Conservation (phyloP, 2,797 vertebrate genomes). For the Crocidura indochinensis region DNA sequence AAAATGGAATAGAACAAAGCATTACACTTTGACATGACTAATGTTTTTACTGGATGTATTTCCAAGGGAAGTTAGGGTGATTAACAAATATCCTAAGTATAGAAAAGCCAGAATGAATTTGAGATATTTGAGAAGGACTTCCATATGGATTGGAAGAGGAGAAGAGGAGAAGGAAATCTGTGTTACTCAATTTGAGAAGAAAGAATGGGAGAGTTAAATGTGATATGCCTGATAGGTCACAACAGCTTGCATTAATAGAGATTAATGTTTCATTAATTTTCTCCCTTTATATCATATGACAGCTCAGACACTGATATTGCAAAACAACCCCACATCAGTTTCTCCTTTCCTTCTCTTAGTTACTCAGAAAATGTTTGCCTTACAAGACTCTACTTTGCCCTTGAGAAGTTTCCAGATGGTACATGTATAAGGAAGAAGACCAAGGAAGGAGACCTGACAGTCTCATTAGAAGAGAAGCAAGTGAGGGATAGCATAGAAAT, state of each 20-base stretch:
- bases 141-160: too few relatives aligned
- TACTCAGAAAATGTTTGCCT: neutral
- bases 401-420: neutral
- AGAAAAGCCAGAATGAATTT: too few relatives aligned
- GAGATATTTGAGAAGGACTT: too few relatives aligned
- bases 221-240: fast-evolving
- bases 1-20: neutral
- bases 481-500: too few relatives aligned
- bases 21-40: fast-evolving
- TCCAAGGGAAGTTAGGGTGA: neutral
- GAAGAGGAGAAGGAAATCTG: too few relatives aligned
- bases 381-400: neutral
- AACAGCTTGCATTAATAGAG: neutral
- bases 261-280: neutral
- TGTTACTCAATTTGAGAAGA: neutral
- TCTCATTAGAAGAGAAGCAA: too few relatives aligned
- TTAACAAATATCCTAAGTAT: fast-evolving
- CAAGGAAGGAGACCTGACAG: too few relatives aligned
- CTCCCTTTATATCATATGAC: neutral
- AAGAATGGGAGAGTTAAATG: neutral
- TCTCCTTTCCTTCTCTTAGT: neutral
- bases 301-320: neutral
- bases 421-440: too few relatives aligned
- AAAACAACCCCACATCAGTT: neutral
- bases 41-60: too few relatives aligned